Evolutionary conservation across 2,797 vertebrate species (phyloP).

Genomic region (Rhynchonycteris naso): DNA sequence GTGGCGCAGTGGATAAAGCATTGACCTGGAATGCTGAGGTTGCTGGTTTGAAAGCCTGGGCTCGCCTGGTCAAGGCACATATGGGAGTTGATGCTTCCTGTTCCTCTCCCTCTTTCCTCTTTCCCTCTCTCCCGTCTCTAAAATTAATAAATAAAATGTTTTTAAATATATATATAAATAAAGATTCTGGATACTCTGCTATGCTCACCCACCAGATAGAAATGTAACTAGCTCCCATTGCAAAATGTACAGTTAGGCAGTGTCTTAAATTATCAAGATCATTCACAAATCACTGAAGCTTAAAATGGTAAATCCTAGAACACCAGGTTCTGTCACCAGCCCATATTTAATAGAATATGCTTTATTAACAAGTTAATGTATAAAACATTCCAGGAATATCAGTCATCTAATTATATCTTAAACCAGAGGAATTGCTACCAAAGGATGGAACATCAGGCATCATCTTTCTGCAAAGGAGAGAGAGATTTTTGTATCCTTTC

Average conservation of each 20-base stretch:
- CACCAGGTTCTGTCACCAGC: background rate
- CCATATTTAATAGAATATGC: background rate
- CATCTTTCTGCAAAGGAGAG: background rate
- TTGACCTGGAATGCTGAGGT: no score
- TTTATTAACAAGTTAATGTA: background rate
- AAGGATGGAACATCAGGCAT: background rate
- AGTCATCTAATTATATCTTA: constrained; percentile 14
- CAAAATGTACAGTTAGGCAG: background rate
- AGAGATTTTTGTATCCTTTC: background rate
- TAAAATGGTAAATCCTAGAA: background rate
- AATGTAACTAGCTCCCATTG: background rate
- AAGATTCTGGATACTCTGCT: background rate
- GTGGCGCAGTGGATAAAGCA: no score
- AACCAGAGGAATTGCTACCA: background rate
- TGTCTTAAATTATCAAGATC: background rate
- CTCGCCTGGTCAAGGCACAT: no score
- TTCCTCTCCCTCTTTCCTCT: no score
- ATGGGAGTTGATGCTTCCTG: no score
- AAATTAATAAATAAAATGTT: no score
- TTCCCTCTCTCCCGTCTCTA: no score
- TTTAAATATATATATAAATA: background rate
- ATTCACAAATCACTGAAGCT: background rate
- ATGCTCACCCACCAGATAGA: background rate
- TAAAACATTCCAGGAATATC: background rate
- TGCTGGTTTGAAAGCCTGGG: no score